These are phyloP conservation scores for Cryptocephalus moraei DNA, from an alignment of 2,888 invertebrate genomes.

Conservation along the genomic window DNA sequence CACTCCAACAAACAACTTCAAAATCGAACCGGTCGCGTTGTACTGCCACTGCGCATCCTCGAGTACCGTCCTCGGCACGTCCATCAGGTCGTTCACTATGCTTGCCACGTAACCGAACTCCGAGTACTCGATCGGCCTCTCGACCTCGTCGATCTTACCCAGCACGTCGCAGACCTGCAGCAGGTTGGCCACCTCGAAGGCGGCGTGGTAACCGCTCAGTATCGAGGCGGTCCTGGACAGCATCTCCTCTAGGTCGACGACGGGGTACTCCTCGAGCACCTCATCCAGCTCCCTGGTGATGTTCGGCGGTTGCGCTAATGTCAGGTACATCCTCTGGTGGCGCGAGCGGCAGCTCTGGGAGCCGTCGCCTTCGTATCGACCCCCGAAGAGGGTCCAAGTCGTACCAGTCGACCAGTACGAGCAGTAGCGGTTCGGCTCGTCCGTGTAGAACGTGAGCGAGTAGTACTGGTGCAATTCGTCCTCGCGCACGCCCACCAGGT, in stretches of 20 bases:
- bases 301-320: conserved; percentile 9
- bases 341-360: not conserved
- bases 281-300: conserved; percentile 13
- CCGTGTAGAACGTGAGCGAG: too few relatives aligned
- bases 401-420: too few relatives aligned
- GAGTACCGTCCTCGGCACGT: conserved; percentile 19
- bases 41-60: conserved; percentile 1
- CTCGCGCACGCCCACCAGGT: too few relatives aligned
- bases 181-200: conserved; percentile 16
- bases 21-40: conserved; percentile 2
- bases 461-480: too few relatives aligned
- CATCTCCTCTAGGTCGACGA: too few relatives aligned
- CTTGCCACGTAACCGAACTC: conserved; percentile 28
- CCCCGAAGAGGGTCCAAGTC: too few relatives aligned
- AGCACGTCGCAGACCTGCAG: conserved; percentile 16
- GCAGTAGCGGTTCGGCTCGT: too few relatives aligned
- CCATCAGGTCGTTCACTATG: conserved; percentile 39
- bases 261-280: conserved; percentile 3
- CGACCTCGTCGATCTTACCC: not conserved
- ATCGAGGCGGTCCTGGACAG: not conserved
- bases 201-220: conserved; percentile 5
- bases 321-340: conserved; percentile 14
- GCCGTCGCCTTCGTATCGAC: too few relatives aligned
- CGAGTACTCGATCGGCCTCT: not conserved
- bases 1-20: conserved; percentile 3